A percentile compares a stretch with the other conserved stretches of the same genome.
These are phyloP conservation scores for Manduca sexta DNA, from an alignment of 1,140 invertebrate genomes.

Conservation along the genomic window DNA sequence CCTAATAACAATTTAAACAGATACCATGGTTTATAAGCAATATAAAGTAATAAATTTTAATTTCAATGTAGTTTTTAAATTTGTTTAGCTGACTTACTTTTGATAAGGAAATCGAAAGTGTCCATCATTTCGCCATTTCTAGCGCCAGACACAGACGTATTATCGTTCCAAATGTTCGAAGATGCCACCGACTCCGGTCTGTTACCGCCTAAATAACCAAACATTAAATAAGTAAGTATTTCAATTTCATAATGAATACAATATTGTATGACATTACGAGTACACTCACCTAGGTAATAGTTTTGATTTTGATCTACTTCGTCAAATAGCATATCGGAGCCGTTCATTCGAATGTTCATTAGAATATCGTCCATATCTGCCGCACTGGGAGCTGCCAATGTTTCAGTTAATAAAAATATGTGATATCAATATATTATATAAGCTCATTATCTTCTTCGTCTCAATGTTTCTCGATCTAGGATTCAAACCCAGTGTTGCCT, in stretches of 20 bases:
- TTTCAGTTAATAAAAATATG: background rate
- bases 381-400: conserved; percentile 13
- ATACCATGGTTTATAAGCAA: background rate
- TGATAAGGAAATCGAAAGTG: conserved; percentile 54
- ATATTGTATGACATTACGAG: too few relatives aligned
- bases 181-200: conserved; percentile 23
- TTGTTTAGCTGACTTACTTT: conserved; percentile 44
- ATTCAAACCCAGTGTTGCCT: too few relatives aligned
- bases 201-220: conserved; percentile 6
- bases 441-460: too few relatives aligned
- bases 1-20: conserved; percentile 22
- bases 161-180: conserved; percentile 34
- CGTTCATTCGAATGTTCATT: conserved; percentile 8
- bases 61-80: too few relatives aligned
- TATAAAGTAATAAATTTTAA: too few relatives aligned
- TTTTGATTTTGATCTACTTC: conserved; percentile 1
- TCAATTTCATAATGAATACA: too few relatives aligned
- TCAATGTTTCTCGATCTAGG: too few relatives aligned
- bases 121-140: conserved; percentile 45
- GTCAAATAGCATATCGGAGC: conserved; percentile 4
- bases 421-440: too few relatives aligned
- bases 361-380: conserved; percentile 16
- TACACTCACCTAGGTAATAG: background rate
- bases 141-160: conserved; percentile 4
- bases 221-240: background rate